These are phyloP conservation scores for Bettongia penicillata DNA, from an alignment of 2,113 vertebrate genomes.

Conservation along the genomic window DNA sequence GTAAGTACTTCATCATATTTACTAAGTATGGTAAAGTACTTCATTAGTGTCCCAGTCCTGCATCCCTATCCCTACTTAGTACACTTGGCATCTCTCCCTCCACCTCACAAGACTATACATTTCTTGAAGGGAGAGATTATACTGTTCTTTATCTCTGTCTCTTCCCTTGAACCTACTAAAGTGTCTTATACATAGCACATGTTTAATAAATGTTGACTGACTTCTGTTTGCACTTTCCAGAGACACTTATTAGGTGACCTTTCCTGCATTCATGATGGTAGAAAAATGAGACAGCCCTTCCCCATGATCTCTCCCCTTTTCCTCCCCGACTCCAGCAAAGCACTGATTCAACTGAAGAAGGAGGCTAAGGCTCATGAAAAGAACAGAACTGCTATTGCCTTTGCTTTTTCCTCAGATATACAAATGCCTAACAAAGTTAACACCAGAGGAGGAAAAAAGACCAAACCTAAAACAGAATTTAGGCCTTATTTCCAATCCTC, in stretches of 20 bases:
- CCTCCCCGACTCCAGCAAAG: not conserved
- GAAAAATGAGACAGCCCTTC: not conserved
- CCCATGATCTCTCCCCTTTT: not conserved
- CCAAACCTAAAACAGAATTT: constrained; percentile 8
- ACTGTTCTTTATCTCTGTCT: not conserved
- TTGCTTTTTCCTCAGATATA: not conserved
- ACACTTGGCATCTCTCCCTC: not conserved
- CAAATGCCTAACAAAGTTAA: not conserved
- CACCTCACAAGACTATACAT: not conserved
- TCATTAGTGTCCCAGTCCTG: no score
- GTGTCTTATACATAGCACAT: not conserved
- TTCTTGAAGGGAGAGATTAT: not conserved
- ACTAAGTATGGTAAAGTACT: not conserved
- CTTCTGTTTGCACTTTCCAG: not conserved
- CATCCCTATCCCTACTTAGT: not conserved
- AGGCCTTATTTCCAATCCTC: constrained; percentile 11
- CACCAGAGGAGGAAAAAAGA: not conserved
- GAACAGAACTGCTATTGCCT: not conserved
- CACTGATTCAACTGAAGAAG: not conserved
- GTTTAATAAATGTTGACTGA: not conserved
- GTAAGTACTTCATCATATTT: not conserved
- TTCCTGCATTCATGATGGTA: not conserved
- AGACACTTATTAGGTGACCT: not conserved
- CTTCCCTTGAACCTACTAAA: not conserved
- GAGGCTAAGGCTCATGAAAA: not conserved